Evolutionary conservation across 2,113 vertebrate genomes (phyloP).

Genomic region (Indri indri): DNA sequence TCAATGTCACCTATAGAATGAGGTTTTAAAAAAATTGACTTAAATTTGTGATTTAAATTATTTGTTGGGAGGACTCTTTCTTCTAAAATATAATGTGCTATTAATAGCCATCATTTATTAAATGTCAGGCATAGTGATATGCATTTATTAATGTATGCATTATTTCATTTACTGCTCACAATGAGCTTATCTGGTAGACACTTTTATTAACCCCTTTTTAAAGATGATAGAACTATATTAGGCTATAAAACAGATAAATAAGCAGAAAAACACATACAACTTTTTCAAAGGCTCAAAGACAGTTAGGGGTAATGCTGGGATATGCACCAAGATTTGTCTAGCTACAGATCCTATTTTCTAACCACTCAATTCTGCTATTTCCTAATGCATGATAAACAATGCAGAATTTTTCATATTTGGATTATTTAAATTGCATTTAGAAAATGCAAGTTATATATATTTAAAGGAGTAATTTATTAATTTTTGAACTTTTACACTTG

Average conservation of each 20-base stretch:
- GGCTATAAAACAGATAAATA: not conserved
- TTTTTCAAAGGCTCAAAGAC: not conserved
- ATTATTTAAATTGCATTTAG: not conserved
- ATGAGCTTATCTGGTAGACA: not conserved
- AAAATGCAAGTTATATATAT: not conserved
- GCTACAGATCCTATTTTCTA: not conserved
- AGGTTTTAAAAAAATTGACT: conserved; percentile 1
- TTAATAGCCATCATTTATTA: not conserved
- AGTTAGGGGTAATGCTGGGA: not conserved
- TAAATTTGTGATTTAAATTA: not conserved
- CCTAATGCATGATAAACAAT: not conserved
- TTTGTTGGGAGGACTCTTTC: not conserved
- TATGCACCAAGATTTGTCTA: not conserved
- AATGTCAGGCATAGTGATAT: not conserved
- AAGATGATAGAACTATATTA: not conserved
- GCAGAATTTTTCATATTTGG: not conserved
- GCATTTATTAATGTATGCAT: not conserved
- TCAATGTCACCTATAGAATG: not conserved
- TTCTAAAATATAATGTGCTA: not conserved
- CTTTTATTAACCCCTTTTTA: not conserved
- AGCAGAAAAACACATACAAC: not conserved
- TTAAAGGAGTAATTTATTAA: not conserved
- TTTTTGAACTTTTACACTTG: not conserved
- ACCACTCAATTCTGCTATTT: not conserved
- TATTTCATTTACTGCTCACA: not conserved